Evolutionary conservation across 2,888 invertebrate genomes (phyloP), one percentile per base, ranked within the genome.

Genomic region (Morpho helenor): DNA sequence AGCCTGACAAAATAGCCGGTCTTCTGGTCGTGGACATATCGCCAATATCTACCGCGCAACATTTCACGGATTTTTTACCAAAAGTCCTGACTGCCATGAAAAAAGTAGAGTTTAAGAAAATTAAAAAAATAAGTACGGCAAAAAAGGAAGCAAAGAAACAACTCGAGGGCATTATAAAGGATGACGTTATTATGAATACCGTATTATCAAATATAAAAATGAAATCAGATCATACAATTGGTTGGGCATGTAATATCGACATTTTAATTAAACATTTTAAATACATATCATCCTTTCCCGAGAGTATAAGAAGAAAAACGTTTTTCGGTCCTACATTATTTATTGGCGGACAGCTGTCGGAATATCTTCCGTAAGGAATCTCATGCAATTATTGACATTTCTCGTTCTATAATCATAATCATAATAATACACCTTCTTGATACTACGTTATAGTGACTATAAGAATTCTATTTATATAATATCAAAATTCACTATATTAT

Each of bases 281-380:
- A 6, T 73, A 92, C 22, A 92, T 96, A 41, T 83, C 92, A 5
- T 75, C 79, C 3, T 96, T 96, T 80, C 95, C 96, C 0, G 68
- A 82, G 1, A 63, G 39, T 31, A 54, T 82, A 66, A 71, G 66
- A 52, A 67, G 59, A 7, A 79, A 78, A 54, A 66, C 65, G 53
- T 95, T 91, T 72, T 65, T 73, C 7, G 95, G 95, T 0, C 95
- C 95, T 0, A 94, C 96, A 0, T 77, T 97, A 16, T 98, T 98
- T 76, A 88, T 99, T 44, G 96, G 94, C 49, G 98, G 98, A 40
- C 93, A 90, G n/a, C 82, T 92, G 0, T 98, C 98, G 0, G 93
- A 94, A 70, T 97, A 94, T 77, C 91, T 98, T 66, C 92, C 92
- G 95, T 95, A 87, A 91, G 90, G 10, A 55, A 42, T 47, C 8